phyloP scores from a whole-genome alignment of 2,888 invertebrate genomes.

The Agriotes lineatus region DNA sequence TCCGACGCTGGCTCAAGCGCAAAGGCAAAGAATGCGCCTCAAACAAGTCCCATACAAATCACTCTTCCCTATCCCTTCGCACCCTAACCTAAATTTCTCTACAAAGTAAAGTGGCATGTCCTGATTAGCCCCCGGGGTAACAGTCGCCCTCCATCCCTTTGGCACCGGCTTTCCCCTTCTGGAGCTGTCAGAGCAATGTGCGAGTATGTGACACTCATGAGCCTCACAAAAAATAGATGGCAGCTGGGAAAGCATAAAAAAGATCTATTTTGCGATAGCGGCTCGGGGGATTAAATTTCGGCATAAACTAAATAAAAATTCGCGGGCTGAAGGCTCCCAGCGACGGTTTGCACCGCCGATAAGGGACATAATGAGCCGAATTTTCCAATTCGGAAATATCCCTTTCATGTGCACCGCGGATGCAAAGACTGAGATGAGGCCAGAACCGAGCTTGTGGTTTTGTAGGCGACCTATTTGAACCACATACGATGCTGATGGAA shows the following conservation, averaged over 20 bases:
- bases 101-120: slow-evolving; percentile 60
- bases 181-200: slow-evolving; percentile 30
- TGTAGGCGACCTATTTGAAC: slow-evolving; percentile 16
- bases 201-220: slow-evolving; percentile 37
- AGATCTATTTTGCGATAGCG: slow-evolving; percentile 40
- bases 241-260: slow-evolving; percentile 41
- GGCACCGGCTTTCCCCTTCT: slow-evolving; percentile 24
- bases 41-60: slow-evolving; percentile 35
- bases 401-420: slow-evolving; percentile 28
- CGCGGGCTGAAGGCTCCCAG: too few species aligned
- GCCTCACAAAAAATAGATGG: slow-evolving; percentile 32
- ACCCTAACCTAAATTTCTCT: slow-evolving; percentile 50
- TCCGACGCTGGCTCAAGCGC: too few species aligned
- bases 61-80: slow-evolving; percentile 39
- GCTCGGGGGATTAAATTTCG: slow-evolving; percentile 9
- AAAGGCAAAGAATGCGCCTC: slow-evolving; percentile 3
- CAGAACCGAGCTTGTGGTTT: neutral
- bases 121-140: slow-evolving; percentile 60
- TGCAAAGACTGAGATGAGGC: slow-evolving; percentile 14
- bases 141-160: slow-evolving; percentile 44
- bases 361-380: slow-evolving; percentile 22
- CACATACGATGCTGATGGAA: slow-evolving; percentile 10
- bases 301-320: slow-evolving; percentile 14
- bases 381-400: slow-evolving; percentile 21
- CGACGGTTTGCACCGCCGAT: neutral